Base-by-base conservation (phyloP, 2,888 invertebrate species). In the Acrocyrtus sp. region DNA sequence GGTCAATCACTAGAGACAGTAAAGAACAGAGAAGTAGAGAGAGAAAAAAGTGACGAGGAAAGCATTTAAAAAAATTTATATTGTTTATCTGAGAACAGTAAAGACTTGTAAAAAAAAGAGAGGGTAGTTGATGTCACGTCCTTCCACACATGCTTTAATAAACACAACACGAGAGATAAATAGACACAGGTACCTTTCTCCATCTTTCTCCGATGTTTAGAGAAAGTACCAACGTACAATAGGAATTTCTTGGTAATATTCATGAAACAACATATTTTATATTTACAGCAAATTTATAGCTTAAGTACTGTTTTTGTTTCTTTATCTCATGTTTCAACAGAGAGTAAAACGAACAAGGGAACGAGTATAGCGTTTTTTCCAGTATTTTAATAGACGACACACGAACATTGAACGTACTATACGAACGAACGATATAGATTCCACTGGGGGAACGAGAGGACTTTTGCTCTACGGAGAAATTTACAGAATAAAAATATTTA, bases 111-210 rank as follows among this genome's bases (percentile, higher is more conserved):
- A 50, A 53, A 24, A 62, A 50, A 1, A 61, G 53, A 39, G 50
- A 60, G 63, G 77, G 77, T 77, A 77, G 74, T 74, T 72, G 76
- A 78, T 78, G 78, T 78, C 78, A 78, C 78, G 76, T 78, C 76
- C 76, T 78, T 76, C 78, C 78, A 78, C 77, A 76, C 66, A 72
- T 72, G 72, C 65, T 67, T 45, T n/a, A 45, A 51, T 27, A 51
- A 27, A 51, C 22, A 53, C 19, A 39, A 53, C 8, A 50, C 8
- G 10, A 45, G 17, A 45, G 45, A 15, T n/a, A 12, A 45, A 43
- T 34, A 50, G 43, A 65, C 67, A 47, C 29, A 50, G 63, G 65
- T 65, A 65, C 65, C 56, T 65, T 53, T 34, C 29, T 43, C 19
- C 17, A 5, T 19, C 54, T 19, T 26, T 12, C 24, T 53, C 26